Base-by-base conservation (phyloP, 2,797 vertebrate genomes). In the Betta splendens region DNA sequence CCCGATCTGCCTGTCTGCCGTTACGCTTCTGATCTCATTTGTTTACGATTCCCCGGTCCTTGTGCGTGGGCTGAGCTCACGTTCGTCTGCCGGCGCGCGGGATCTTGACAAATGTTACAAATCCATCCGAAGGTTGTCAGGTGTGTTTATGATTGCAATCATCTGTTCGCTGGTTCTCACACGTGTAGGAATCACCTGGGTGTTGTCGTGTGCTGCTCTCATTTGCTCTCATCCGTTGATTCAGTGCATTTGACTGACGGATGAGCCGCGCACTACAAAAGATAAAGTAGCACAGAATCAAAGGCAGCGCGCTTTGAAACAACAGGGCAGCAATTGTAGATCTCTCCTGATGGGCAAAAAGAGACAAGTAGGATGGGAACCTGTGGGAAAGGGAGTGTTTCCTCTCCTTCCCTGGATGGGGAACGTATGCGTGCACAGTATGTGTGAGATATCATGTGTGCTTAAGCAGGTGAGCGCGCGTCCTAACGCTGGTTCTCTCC, bases 111-210 rank as follows among this genome's bases (percentile, higher is more conserved):
- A 55, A 63, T 17, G 7, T 56, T 76, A 53, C 29, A 76, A 31
- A 81, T 57, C 22, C 50, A 61, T 84, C 80, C 66, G 69, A 57
- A 77, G 51, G 40, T 74, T 71, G 44, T 39, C 79, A 83, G 72
- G 73, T 75, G 63, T 36, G 38, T 38, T 63, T 64, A 32, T 63
- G 68, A 58, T 75, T 75, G 64, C 58, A 75, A 64, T 72, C 61
- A 69, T 75, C 69, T 76, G 43, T 79, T 71, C 69, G 35, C 20
- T 29, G 32, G 70, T 52, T 52, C 69, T 79, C 65, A 73, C 33
- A 45, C 9, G 40, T 56, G 55, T 36, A 59, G 31, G 76, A 64
- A 47, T 64, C n/a, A 26, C 40, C 45, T 66, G 25, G 25, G 60
- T 56, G 21, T 49, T 69, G 32, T 69, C 40, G 42, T 45, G 63